Base-by-base conservation (phyloP, 2,113 vertebrate genomes). In the Eulacestoma nigropectus region DNA sequence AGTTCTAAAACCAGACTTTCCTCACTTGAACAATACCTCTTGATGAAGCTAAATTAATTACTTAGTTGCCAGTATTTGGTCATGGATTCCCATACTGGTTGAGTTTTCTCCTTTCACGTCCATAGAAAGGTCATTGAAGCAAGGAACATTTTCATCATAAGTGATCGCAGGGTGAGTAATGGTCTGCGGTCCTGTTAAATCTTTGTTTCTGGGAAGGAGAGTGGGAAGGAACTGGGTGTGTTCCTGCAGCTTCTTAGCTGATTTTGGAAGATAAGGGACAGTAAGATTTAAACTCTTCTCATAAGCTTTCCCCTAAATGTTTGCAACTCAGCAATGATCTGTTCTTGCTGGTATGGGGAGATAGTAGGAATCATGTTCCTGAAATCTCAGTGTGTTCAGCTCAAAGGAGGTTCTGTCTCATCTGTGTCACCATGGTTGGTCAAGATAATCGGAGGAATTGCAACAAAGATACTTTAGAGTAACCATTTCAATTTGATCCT, bases 391-490 rank as follows among this genome's bases (percentile, higher is more conserved):
- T 16, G 50, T 83, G 41, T 57, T 65, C 30, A 42, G 10, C 60
- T 92, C 60, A 86, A 65, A 90, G 73, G 4, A 22, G 33, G 9
- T 50, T 93, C 93, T 96, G 93, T 93, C 76, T 74, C 0, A 0
- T 11, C 42, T 57, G 33, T 93, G 76, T 50, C 23, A 2, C 0
- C 30, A 87, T 92, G 60, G 29, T 78, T 42, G 39, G 21, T 57
- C 35, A 33, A 92, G 93, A 92, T 97, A 93, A 95, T 67, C 60
- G 29, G 76, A 23, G 89, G 90, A 69, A 57, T 9, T 89, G 59
- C 41, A 64, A 64, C 86, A 92, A 81, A 70, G 57, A 13, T 55
- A 33, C 72, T 88, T 90, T 1, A 79, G 56, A 90, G 41, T 22
- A 56, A 0, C 76, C 52, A 78, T 92, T 94, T 70, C 42, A 47